These are phyloP conservation scores for Gastrophryne carolinensis DNA, from an alignment of 2,797 vertebrate species.

Conservation along the genomic window DNA sequence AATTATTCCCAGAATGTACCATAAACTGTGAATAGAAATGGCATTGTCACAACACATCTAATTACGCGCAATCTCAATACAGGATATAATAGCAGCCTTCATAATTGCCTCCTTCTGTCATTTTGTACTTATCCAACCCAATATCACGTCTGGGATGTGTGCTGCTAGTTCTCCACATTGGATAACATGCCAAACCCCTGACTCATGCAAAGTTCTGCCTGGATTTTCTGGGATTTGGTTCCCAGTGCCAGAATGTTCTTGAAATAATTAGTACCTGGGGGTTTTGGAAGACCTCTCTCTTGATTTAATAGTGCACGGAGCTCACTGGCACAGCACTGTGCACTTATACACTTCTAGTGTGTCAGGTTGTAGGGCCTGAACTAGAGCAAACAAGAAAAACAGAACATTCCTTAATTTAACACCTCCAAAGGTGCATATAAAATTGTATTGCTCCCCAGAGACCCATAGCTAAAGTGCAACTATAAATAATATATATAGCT, in stretches of 20 bases:
- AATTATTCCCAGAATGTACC: neutral
- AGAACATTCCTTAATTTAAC: conserved; percentile 39
- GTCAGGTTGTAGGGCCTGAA: conserved; percentile 11
- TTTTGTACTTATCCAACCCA: conserved; percentile 7
- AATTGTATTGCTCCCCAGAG: conserved; percentile 35
- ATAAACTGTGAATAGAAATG: conserved; percentile 15
- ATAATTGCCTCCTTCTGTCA: conserved; percentile 43
- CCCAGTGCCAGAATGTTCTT: neutral
- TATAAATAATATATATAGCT: conserved; percentile 43
- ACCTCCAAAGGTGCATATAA: conserved; percentile 40
- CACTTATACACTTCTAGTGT: conserved; percentile 21
- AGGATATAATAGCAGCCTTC: conserved; percentile 14
- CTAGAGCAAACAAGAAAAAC: conserved; percentile 34
- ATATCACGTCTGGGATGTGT: conserved; percentile 13
- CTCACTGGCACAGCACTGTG: neutral
- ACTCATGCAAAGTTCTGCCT: neutral
- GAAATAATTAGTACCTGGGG: neutral
- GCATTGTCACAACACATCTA: conserved; percentile 12
- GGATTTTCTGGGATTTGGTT: neutral
- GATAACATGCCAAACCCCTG: conserved; percentile 11
- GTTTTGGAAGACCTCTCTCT: neutral
- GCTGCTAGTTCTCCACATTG: neutral
- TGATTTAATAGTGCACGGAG: neutral
- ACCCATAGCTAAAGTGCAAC: conserved; percentile 40
- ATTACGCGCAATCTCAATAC: conserved; percentile 13